These are phyloP conservation scores for Metalampra italica DNA, from an alignment of 2,888 invertebrate species.

Conservation along the genomic window DNA sequence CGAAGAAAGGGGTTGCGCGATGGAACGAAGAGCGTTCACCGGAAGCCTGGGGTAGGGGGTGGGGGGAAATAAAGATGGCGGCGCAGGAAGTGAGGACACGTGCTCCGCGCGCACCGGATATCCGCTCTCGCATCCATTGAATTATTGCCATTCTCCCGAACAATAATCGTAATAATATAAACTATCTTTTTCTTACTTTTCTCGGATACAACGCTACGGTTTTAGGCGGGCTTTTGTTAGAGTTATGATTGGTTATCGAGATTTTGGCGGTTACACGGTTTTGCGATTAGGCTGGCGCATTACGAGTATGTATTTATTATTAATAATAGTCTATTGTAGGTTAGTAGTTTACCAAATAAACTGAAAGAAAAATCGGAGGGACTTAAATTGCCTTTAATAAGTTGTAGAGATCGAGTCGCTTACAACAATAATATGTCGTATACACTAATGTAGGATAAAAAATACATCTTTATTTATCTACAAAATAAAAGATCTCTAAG, in stretches of 20 bases:
- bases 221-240: slow-evolving; percentile 8
- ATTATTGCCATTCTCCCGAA: slow-evolving; percentile 58
- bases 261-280: slow-evolving; percentile 15
- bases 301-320: too few species aligned
- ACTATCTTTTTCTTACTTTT: slow-evolving; percentile 10
- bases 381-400: too few species aligned
- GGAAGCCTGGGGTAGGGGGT: slow-evolving; percentile 44
- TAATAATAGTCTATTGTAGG: too few species aligned
- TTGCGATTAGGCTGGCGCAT: slow-evolving; percentile 18
- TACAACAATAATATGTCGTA: too few species aligned
- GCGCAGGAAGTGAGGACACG: slow-evolving; percentile 70
- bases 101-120: slow-evolving; percentile 69
- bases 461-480: too few species aligned
- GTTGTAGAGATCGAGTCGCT: too few species aligned
- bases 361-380: too few species aligned
- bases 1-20: slow-evolving; percentile 66
- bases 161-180: slow-evolving; percentile 29
- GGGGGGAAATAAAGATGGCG: slow-evolving; percentile 70
- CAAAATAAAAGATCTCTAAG: too few species aligned
- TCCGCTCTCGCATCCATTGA: slow-evolving; percentile 68
- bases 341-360: too few species aligned
- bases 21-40: slow-evolving; percentile 46
- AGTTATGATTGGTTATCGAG: slow-evolving; percentile 11
- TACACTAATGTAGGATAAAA: too few species aligned
- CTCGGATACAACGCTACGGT: slow-evolving; percentile 2